phyloP scores from a whole-genome alignment of 2,797 vertebrate genomes.

The Orientallactaga sibirica region DNA sequence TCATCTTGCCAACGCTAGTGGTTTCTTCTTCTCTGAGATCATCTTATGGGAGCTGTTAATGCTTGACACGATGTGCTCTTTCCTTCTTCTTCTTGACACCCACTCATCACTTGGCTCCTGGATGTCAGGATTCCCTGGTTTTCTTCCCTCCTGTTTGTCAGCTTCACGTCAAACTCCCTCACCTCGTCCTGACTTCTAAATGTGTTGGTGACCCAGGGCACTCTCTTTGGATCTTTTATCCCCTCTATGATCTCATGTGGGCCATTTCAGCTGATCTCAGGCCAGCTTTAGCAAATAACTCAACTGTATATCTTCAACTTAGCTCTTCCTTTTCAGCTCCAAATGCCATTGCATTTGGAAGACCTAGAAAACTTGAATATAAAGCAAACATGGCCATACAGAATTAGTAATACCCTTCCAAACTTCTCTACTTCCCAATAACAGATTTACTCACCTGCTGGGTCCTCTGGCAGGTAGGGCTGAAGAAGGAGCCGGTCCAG shows the following conservation, averaged over 20 bases:
- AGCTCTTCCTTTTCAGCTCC: conserved; percentile 21
- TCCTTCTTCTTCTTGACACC: neutral
- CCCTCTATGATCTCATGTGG: conserved; percentile 36
- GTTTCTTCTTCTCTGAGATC: conserved; percentile 47
- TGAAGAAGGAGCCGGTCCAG: too few species aligned
- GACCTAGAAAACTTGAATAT: conserved; percentile 21
- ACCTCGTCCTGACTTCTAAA: neutral
- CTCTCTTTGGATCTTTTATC: neutral
- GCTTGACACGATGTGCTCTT: neutral
- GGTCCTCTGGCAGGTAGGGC: too few species aligned
- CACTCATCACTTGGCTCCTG: neutral
- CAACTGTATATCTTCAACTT: conserved; percentile 50
- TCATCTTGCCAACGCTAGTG: conserved; percentile 41
- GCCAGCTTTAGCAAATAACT: neutral
- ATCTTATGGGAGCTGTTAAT: conserved; percentile 42
- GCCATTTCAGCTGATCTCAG: conserved; percentile 23
- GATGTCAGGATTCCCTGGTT: neutral
- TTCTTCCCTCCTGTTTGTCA: neutral
- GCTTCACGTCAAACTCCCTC: neutral
- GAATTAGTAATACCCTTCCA: conserved; percentile 17
- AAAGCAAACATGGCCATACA: neutral
- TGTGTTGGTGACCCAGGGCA: conserved; percentile 2
- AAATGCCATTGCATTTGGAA: conserved; percentile 41
- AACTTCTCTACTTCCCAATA: conserved; percentile 13
- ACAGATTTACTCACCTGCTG: neutral